Evolutionary conservation across 2,113 vertebrate species (phyloP).

Genomic region (Charadrius vociferus): DNA sequence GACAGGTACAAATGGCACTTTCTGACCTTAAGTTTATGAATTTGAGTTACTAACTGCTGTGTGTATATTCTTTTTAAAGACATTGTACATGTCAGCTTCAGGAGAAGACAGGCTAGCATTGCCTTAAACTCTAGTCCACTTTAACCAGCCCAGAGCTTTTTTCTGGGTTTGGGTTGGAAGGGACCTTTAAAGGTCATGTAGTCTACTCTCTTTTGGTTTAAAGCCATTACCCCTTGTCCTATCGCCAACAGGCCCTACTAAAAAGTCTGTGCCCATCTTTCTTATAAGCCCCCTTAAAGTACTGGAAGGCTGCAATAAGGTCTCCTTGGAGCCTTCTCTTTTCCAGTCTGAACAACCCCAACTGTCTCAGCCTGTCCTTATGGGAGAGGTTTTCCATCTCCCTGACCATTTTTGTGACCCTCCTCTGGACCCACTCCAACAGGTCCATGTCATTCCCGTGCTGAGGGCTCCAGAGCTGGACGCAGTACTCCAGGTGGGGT

Average conservation of each 20-base stretch:
- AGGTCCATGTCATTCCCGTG: not conserved
- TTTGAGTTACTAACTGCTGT: not conserved
- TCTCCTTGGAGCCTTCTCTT: not conserved
- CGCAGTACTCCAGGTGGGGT: not conserved
- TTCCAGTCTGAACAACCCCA: not conserved
- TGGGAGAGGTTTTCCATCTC: not conserved
- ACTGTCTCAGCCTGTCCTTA: not conserved
- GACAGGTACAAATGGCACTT: not conserved
- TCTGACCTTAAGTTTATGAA: not conserved
- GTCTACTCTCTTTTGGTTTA: not conserved
- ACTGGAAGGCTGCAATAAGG: not conserved
- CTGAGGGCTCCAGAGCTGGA: not conserved
- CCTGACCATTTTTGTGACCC: rapidly evolving
- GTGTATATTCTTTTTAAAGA: not conserved
- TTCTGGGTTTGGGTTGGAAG: not conserved
- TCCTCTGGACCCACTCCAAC: not conserved
- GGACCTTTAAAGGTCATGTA: not conserved
- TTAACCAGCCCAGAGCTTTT: not conserved
- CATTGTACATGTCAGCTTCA: not conserved
- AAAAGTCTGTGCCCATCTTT: not conserved
- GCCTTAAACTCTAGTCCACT: not conserved
- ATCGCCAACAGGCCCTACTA: not conserved
- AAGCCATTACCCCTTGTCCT: not conserved
- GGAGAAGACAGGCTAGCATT: not conserved
- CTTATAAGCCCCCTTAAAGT: not conserved